Evolutionary conservation across 2,888 invertebrate species (phyloP), one percentile per base, ranked within the genome.

Genomic region (Drosophila macrothrix): DNA sequence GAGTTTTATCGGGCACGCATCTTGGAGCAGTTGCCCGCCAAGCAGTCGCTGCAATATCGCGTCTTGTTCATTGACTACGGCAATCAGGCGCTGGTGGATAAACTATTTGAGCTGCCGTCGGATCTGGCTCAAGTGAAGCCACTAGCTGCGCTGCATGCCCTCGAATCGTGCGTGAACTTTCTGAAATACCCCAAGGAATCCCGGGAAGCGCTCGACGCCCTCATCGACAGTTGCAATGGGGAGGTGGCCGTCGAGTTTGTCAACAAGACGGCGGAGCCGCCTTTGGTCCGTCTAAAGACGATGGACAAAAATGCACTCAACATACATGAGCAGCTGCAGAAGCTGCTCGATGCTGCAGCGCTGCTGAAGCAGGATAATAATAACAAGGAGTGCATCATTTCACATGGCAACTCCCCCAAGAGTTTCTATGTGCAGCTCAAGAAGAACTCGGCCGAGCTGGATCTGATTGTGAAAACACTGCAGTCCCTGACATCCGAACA

Each of bases 1-100:
- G 95, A 95, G 73, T 98, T 98, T 97, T 99, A 99, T 93, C 95
- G 99, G 70, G 98, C 98, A 0, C 95, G 96, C 90, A 95, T 99
- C 12, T 94, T 98, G 46, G 97, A 97, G 86, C 52, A 75, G 22
- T 16, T 82, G 76, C 80, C 95, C 76, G 95, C 69, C 4, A 54
- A 72, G 95, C 10, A 69, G 5, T 29, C 76, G 43, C 64, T 80
- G 19, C 78, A 96, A 37, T 96, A 95, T 0, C 96, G 96, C 0
- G 96, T 97, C 0, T 94, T 96, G 7, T 96, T 96, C 83, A 94
- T 96, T 6, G 96, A 96, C 91, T 96, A 95, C 83, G 96, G 96
- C 7, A 96, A 95, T 84, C 94, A 94, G 1, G 94, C 94, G 0
- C 92, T 94, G 7, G 94, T 94, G 0, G 94, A 93, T 16, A 94